Percentiles rank a stretch among this genome's conserved stretches.
Evolutionary conservation across 2,113 vertebrate species (phyloP).

Genomic region (Bombycilla garrulus): DNA sequence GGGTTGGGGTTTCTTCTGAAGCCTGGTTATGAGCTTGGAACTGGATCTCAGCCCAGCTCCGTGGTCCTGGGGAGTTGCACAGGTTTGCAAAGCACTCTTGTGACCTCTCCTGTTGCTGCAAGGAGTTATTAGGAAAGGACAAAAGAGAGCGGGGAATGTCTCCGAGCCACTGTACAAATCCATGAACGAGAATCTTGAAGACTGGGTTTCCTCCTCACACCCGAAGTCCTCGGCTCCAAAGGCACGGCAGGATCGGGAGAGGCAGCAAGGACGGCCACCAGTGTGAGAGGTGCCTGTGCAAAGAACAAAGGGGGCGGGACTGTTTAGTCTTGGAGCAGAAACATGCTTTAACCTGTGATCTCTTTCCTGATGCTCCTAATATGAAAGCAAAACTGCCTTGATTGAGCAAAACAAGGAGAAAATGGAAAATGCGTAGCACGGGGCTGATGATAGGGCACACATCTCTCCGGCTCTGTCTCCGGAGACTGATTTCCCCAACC

Average conservation of each 20-base stretch:
- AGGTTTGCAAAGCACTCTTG: neutral
- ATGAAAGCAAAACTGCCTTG: neutral
- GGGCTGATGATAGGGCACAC: neutral
- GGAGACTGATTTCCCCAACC: neutral
- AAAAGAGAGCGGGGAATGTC: neutral
- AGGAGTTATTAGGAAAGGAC: neutral
- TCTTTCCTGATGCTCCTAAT: neutral
- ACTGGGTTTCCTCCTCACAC: rapidly evolving
- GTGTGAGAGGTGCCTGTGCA: neutral
- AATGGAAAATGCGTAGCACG: neutral
- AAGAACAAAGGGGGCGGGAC: neutral
- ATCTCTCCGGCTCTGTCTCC: neutral
- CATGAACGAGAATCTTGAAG: neutral
- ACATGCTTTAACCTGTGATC: neutral
- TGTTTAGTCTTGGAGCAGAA: neutral
- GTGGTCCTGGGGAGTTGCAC: neutral
- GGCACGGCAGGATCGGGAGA: neutral
- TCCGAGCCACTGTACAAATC: neutral
- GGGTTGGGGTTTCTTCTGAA: neutral
- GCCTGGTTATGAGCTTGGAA: neutral
- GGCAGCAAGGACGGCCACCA: neutral
- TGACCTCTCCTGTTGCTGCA: neutral
- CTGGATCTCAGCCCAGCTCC: neutral
- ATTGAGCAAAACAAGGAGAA: neutral
- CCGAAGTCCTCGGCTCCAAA: neutral